A percentile compares a stretch with the other conserved stretches of the same genome.
Evolutionary conservation across 2,797 vertebrate genomes (phyloP).

Genomic region (Brachyalestes nurse): DNA sequence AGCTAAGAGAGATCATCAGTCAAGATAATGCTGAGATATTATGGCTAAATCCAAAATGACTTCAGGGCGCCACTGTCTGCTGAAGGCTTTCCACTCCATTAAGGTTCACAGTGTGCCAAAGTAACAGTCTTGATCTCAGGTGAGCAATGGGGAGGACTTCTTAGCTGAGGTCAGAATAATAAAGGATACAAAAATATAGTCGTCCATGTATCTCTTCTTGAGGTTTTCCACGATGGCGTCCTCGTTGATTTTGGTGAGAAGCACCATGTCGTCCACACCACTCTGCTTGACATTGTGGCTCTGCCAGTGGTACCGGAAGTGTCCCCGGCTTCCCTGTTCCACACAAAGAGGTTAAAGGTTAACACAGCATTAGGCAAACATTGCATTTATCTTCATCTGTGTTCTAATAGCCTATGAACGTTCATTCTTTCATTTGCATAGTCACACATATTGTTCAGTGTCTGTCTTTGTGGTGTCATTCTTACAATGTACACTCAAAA

Average conservation of each 20-base stretch:
- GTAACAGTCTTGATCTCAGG: not conserved
- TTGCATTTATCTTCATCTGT: not conserved
- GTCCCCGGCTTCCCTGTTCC: conserved; percentile 93
- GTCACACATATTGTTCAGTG: not conserved
- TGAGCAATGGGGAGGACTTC: not conserved
- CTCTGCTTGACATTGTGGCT: conserved; percentile 98
- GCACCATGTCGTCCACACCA: conserved; percentile 97
- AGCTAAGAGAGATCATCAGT: not conserved
- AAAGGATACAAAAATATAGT: conserved; percentile 97
- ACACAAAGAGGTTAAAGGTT: conserved; percentile 61
- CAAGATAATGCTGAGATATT: not conserved
- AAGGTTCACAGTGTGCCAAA: not conserved
- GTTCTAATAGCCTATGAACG: not conserved
- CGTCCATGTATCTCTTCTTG: conserved; percentile 94
- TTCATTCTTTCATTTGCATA: not conserved
- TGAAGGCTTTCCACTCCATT: not conserved
- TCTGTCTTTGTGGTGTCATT: too few species aligned
- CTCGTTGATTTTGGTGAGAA: conserved; percentile 93
- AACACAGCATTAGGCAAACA: conserved; percentile 37
- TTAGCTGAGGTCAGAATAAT: conserved; percentile 53
- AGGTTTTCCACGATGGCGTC: conserved; percentile 96
- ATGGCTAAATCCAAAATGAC: not conserved
- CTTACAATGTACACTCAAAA: too few species aligned
- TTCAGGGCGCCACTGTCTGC: too few species aligned
- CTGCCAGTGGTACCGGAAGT: conserved; percentile 97